Percentiles rank a stretch among this genome's conserved stretches.
Evolutionary conservation across 2,113 vertebrate species (phyloP).

Genomic region (Montifringilla adamsi): DNA sequence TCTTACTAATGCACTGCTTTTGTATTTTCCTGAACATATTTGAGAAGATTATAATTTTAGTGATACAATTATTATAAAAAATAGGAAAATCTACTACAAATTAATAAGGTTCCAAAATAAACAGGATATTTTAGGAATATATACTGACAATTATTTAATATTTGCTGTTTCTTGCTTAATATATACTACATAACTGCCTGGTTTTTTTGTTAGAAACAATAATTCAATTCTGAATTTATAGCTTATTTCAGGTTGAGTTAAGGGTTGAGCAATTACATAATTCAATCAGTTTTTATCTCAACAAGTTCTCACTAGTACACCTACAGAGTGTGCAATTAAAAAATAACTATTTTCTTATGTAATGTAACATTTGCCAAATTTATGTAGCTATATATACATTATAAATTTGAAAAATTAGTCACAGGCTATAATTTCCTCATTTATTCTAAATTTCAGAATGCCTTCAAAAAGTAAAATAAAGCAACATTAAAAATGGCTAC

Average conservation of each 20-base stretch:
- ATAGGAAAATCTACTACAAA: background rate
- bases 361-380: background rate
- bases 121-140: background rate
- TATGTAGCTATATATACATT: background rate
- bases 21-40: background rate
- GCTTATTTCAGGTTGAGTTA: background rate
- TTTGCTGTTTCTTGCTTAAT: background rate
- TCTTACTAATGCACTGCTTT: background rate
- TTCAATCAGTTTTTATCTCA: background rate
- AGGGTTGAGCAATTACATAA: background rate
- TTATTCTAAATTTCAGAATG: background rate
- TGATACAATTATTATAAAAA: background rate
- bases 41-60: background rate
- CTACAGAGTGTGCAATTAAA: background rate
- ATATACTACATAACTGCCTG: background rate
- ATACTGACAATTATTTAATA: background rate
- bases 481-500: background rate
- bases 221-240: slow-evolving; percentile 16
- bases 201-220: background rate
- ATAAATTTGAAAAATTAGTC: too few relatives aligned
- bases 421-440: background rate
- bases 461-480: background rate
- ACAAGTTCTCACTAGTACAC: background rate
- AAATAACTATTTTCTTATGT: background rate
- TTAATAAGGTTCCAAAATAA: background rate